Base-by-base conservation (phyloP, 2,888 invertebrate genomes). In the Miltochrista miniata region DNA sequence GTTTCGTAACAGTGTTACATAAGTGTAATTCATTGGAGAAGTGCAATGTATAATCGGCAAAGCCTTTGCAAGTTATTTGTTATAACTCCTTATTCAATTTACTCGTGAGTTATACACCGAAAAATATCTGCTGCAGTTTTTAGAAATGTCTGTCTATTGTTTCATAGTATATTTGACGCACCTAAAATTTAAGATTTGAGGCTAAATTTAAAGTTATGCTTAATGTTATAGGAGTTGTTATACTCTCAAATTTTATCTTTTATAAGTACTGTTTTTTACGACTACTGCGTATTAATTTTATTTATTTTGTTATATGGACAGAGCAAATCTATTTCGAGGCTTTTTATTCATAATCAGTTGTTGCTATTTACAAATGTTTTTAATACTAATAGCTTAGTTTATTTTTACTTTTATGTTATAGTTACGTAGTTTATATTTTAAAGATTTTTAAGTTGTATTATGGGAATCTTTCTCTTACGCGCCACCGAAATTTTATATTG, bases 331-430 rank as follows among this genome's bases (percentile, higher is more conserved):
- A 74, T 83, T 81, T 81, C 74, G 85, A 87, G 86, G 84, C 85
- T 88, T 83, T 82, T 75, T 82, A 74, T 74, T 77, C 71, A 71
- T 76, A 72, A 81, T 82, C 80, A 82, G 79, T 87, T 87, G 87
- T 89, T 87, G 83, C 84, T 88, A 87, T 88, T 88, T 88, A 87
- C 85, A 87, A 79, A 86, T 87, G 86, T 88, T 87, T 87, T 79
- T 67, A 76, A 80, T 68, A 78, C 73, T 77, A 78, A 74, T 77
- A 76, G 68, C 74, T 73, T 71, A 80, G 73, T 81, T 81, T 80
- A 80, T 82, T 81, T 79, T 74, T 70, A 75, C 70, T 64, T 65
- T 72, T 72, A 72, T 74, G 62, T 56, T 64, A 70, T 71, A 70
- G 72, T 67, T 76, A 73, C 70, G 58, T 68, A 68, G 67, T 67